Base-by-base conservation (phyloP, 2,888 invertebrate species). In the Platycnemis pennipes region DNA sequence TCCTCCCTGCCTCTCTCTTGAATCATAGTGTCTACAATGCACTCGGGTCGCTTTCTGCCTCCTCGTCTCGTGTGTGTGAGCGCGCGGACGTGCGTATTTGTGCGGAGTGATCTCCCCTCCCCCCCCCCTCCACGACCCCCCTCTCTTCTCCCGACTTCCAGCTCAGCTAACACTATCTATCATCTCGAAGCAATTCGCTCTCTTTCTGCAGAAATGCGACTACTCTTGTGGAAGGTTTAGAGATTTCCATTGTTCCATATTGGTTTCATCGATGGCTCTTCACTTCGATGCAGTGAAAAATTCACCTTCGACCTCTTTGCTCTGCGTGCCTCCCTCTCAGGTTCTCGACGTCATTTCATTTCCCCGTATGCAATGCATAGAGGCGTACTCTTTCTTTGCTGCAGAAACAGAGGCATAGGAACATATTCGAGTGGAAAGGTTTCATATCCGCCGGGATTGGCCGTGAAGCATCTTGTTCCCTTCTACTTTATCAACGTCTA, bases 171-270 rank as follows among this genome's bases (percentile, higher is more conserved):
- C 16, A 37, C 77, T 37, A 77, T 77, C 37, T 37, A 37, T 77
- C 77, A 77, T 37, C 77, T 77, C n/a, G 77, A 77, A 37, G 31
- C 77, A 77, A 77, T 77, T 77, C 77, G 37, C 77, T 37, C 77
- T 16, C 77, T 31, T 77, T 77, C 63, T 77, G 8, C 77, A 37
- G 37, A 77, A 77, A 37, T 37, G 13, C 26, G 16, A 26, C 26
- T 63, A 49, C 63, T 26, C 63, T 26, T 63, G 1, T 63, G 5
- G 63, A 0, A 31, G n/a, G 22, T 69, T 4, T 7, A 31, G 69
- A 31, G 31, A 69, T 69, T 31, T 5, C 1, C 2, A 69, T 31
- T 31, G 0, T 31, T 31, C 31, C 4, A 8, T 69, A 69, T 69
- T 69, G 31, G n/a, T 69, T 69, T 1, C 31, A 13, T 77, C 37